A percentile compares a stretch with the other conserved stretches of the same genome.
These are phyloP conservation scores for Athene noctua DNA, from an alignment of 2,113 vertebrate species.

Conservation along the genomic window DNA sequence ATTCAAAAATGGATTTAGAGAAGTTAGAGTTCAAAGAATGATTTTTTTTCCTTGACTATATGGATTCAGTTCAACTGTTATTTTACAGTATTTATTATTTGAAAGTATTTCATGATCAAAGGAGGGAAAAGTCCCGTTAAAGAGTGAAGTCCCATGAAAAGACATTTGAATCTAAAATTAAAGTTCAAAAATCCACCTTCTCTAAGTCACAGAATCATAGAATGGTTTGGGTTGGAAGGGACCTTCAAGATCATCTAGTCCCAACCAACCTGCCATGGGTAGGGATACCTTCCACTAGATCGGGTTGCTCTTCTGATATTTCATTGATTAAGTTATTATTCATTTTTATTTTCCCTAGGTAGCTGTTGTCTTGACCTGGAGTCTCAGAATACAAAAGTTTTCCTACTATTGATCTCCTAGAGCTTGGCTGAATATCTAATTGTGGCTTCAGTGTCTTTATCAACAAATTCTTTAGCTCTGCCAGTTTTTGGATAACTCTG, in stretches of 20 bases:
- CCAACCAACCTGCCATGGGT: no score
- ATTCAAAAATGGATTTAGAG: background rate
- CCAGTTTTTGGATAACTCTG: background rate
- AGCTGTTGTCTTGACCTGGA: background rate
- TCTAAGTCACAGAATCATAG: background rate
- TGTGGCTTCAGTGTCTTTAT: background rate
- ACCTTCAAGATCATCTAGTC: no score
- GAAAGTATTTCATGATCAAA: background rate
- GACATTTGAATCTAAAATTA: background rate
- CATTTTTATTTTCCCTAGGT: background rate
- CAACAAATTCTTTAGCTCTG: background rate
- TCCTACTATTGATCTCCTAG: background rate
- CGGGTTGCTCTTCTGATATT: no score
- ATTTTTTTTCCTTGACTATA: background rate
- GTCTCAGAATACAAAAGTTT: background rate
- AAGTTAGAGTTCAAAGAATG: background rate
- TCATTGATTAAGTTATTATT: background rate
- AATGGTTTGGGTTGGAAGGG: no score
- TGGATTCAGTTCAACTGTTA: background rate
- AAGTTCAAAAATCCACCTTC: background rate
- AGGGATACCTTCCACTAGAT: no score
- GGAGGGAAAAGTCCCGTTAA: background rate
- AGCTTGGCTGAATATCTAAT: background rate
- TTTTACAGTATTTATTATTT: background rate
- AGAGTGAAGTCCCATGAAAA: background rate